Conservation (phyloP, 2,113 vertebrate genomes). For the Tupaia tana region DNA sequence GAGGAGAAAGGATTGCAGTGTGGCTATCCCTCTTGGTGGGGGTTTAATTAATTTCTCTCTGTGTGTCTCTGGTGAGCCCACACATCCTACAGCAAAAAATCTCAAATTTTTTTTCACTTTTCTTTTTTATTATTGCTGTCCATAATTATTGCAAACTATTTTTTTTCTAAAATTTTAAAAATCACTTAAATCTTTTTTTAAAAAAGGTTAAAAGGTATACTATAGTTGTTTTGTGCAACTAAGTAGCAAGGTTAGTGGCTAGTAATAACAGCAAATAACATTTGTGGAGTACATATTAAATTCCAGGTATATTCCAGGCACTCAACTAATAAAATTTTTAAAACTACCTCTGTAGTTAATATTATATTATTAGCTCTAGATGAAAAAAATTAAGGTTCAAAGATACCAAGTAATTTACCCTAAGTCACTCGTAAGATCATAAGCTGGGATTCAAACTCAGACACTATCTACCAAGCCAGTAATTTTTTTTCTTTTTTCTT, state of each 20-base stretch:
- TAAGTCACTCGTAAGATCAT: neutral
- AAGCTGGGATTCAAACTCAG: neutral
- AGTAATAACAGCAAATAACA: neutral
- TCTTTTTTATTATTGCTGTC: slow-evolving; percentile 19
- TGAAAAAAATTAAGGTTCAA: neutral
- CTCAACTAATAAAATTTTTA: slow-evolving; percentile 8
- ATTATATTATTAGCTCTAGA: neutral
- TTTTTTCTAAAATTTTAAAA: slow-evolving; percentile 40
- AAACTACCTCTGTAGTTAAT: neutral
- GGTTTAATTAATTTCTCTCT: too few species aligned
- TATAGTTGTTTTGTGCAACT: neutral
- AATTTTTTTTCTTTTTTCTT: too few species aligned
- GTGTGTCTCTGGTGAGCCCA: too few species aligned
- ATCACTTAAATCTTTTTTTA: neutral
- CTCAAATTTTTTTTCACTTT: too few species aligned
- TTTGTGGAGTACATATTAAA: neutral
- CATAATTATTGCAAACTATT: neutral
- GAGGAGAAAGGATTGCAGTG: too few species aligned
- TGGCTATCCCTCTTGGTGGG: too few species aligned
- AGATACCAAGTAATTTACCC: slow-evolving; percentile 20
- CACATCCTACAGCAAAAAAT: too few species aligned
- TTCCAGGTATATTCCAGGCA: neutral
- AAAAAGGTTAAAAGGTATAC: neutral
- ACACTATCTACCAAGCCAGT: too few species aligned
- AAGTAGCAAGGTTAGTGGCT: neutral